Conservation (phyloP, 1,140 invertebrate species). For the Nephotettix cincticeps region DNA sequence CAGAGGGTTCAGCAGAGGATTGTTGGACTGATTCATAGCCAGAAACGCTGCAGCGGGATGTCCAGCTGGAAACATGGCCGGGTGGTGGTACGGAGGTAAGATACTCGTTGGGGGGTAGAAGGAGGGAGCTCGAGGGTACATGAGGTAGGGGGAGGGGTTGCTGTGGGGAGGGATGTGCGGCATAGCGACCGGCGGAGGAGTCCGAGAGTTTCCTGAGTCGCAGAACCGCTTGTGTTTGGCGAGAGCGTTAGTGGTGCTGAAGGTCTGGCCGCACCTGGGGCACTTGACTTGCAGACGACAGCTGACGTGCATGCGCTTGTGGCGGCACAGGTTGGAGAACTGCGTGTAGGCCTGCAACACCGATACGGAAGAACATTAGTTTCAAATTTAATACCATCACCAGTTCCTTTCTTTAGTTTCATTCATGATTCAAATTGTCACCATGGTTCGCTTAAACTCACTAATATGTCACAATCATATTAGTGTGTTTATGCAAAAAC, state of each 20-base stretch:
- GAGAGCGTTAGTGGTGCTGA: slow-evolving; percentile 81
- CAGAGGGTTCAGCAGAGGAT: slow-evolving; percentile 48
- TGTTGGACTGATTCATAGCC: slow-evolving; percentile 36
- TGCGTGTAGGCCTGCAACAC: slow-evolving; percentile 97
- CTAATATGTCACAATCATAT: too few species aligned
- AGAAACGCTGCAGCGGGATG: slow-evolving; percentile 51
- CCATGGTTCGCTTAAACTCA: too few species aligned
- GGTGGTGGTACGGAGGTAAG: slow-evolving; percentile 55
- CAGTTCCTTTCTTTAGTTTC: too few species aligned
- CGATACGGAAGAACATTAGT: too few species aligned
- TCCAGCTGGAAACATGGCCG: slow-evolving; percentile 55
- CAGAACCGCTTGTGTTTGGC: slow-evolving; percentile 85
- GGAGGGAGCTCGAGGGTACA: slow-evolving; percentile 56
- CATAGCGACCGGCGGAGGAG: slow-evolving; percentile 32
- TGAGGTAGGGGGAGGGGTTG: slow-evolving; percentile 64
- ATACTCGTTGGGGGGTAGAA: slow-evolving; percentile 56
- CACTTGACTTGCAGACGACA: slow-evolving; percentile 89
- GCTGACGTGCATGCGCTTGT: slow-evolving; percentile 97
- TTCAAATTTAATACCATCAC: too few species aligned
- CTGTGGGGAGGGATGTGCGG: slow-evolving; percentile 50
- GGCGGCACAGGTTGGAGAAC: slow-evolving; percentile 98
- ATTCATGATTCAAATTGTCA: too few species aligned
- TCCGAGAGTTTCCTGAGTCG: slow-evolving; percentile 54
- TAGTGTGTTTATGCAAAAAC: too few species aligned
- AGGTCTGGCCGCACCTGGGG: slow-evolving; percentile 87